These are phyloP conservation scores for Macrotus californicus DNA, from an alignment of 2,113 vertebrate genomes.

Conservation along the genomic window DNA sequence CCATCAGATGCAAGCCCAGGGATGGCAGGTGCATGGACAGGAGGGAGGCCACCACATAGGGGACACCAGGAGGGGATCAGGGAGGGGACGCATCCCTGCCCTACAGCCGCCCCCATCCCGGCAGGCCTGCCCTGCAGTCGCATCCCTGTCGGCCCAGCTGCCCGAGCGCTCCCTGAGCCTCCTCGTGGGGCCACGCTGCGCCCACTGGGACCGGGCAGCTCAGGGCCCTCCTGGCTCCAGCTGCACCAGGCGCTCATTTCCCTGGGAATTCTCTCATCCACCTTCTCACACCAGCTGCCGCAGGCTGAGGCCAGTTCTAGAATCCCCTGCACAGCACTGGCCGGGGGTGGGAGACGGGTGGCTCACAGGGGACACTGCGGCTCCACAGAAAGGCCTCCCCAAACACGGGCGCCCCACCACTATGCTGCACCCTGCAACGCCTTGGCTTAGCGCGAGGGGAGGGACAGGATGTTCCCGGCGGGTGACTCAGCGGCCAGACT, in stretches of 20 bases:
- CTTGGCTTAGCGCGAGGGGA: not conserved
- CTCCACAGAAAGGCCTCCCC: not conserved
- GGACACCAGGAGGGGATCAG: rapidly evolving
- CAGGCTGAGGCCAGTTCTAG: not conserved
- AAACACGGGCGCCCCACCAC: not conserved
- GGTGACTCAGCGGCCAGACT: rapidly evolving
- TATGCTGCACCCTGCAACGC: rapidly evolving
- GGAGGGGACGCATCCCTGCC: not conserved
- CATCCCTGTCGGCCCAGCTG: not conserved
- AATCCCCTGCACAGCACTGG: not conserved
- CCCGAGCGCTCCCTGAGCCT: rapidly evolving
- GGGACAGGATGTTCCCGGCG: rapidly evolving
- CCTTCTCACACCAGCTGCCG: not conserved
- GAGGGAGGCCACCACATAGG: not conserved
- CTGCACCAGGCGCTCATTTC: rapidly evolving
- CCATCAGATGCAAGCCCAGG: not conserved
- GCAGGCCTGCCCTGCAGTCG: not conserved
- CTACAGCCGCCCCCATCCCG: rapidly evolving
- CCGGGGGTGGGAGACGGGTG: not conserved
- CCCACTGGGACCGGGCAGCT: not conserved
- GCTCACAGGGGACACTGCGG: not conserved
- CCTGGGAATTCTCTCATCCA: not conserved
- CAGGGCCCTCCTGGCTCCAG: rapidly evolving
- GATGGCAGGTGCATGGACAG: rapidly evolving
- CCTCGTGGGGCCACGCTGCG: rapidly evolving